These are phyloP conservation scores for Caenorhabditis doughertyi DNA, from an alignment of 2,888 invertebrate species.

Conservation along the genomic window DNA sequence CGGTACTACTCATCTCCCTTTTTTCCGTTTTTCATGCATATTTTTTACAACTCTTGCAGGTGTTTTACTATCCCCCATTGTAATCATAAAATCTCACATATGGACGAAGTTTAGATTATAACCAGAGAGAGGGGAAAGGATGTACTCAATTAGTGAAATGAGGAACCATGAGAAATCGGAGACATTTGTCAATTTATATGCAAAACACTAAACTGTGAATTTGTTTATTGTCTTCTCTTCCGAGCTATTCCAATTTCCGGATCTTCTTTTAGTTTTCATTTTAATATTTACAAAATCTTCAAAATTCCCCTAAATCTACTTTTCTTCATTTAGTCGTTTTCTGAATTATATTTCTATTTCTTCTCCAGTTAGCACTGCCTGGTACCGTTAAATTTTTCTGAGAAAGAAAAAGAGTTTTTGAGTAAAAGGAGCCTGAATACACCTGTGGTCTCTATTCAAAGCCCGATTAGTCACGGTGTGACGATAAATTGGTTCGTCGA, in stretches of 20 bases:
- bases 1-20: constrained; percentile 37
- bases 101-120: constrained; percentile 39
- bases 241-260: constrained; percentile 39
- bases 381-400: constrained; percentile 29
- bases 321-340: background rate
- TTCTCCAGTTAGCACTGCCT: constrained; percentile 17
- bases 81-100: constrained; percentile 40
- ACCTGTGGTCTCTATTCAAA: constrained; percentile 40
- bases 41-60: constrained; percentile 28
- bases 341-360: constrained; percentile 1
- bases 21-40: constrained; percentile 8
- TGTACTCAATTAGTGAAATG: constrained; percentile 41
- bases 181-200: constrained; percentile 57
- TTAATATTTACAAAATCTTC: constrained; percentile 1
- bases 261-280: background rate
- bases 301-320: background rate
- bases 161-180: constrained; percentile 32
- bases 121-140: background rate
- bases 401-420: constrained; percentile 16
- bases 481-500: constrained; percentile 48
- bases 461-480: constrained; percentile 55
- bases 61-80: constrained; percentile 46
- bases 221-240: constrained; percentile 39
- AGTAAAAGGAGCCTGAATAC: constrained; percentile 31
- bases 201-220: constrained; percentile 56